Conservation (phyloP, 2,888 invertebrate genomes). For the Notodonta dromedarius region DNA sequence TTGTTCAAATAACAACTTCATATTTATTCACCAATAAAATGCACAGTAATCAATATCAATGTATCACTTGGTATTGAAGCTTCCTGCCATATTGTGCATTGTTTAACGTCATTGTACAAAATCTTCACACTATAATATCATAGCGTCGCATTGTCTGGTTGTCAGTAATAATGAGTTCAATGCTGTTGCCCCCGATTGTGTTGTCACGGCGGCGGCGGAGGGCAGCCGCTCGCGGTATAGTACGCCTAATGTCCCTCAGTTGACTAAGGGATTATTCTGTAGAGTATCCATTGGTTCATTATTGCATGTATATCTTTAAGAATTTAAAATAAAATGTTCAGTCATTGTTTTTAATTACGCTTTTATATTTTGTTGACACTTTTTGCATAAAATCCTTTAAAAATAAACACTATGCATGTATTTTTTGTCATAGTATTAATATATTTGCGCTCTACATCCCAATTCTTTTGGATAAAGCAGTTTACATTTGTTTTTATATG, state of each 20-base stretch:
- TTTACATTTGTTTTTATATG: neutral
- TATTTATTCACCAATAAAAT: too few relatives aligned
- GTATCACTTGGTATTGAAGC: neutral
- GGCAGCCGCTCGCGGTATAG: neutral
- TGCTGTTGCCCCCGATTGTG: neutral
- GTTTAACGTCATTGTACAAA: neutral
- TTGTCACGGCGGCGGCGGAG: neutral
- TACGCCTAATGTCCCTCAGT: neutral
- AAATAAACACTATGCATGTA: too few relatives aligned
- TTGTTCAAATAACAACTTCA: too few relatives aligned
- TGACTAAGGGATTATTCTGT: neutral
- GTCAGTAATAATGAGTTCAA: slow-evolving; percentile 1
- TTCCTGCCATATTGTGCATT: neutral
- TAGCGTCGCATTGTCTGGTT: slow-evolving; percentile 1
- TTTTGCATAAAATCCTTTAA: too few relatives aligned
- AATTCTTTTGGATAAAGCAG: neutral
- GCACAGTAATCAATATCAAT: too few relatives aligned
- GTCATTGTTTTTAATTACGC: too few relatives aligned
- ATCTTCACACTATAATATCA: neutral
- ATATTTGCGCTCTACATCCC: neutral
- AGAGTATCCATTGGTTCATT: neutral
- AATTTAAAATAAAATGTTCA: too few relatives aligned
- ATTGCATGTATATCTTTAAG: neutral
- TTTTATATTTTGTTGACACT: too few relatives aligned
- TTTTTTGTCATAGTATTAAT: too few relatives aligned